Percentiles rank a stretch among this genome's conserved stretches.
These are phyloP conservation scores for Hydriomena furcata DNA, from an alignment of 2,888 invertebrate genomes.

Conservation along the genomic window DNA sequence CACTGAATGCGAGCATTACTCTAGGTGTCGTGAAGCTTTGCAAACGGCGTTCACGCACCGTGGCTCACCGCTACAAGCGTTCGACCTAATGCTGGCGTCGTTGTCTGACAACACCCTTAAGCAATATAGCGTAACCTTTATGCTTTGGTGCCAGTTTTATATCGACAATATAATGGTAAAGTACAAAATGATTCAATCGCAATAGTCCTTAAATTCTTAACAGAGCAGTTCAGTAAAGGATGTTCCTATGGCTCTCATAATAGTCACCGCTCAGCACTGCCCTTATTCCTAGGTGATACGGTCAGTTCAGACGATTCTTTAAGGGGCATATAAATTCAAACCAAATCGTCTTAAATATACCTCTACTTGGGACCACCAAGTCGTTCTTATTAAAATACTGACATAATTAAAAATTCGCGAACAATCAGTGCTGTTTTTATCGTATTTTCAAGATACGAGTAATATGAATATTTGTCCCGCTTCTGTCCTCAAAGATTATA, in stretches of 20 bases:
- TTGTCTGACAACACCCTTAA: slow-evolving; percentile 24
- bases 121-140: slow-evolving; percentile 20
- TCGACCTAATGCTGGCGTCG: slow-evolving; percentile 29
- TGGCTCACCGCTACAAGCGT: slow-evolving; percentile 10
- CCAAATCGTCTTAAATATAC: slow-evolving; percentile 7
- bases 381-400: slow-evolving; percentile 1
- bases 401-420: slow-evolving; percentile 21
- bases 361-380: slow-evolving; percentile 6
- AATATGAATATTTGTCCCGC: not conserved
- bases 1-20: slow-evolving; percentile 30
- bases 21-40: slow-evolving; percentile 32
- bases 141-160: slow-evolving; percentile 28
- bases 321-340: slow-evolving; percentile 5
- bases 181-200: not conserved
- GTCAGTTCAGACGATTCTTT: slow-evolving; percentile 2
- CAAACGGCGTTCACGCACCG: not conserved
- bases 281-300: not conserved
- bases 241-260: not conserved
- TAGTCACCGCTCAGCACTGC: slow-evolving; percentile 5
- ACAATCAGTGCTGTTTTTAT: slow-evolving; percentile 11
- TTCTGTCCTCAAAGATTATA: too few relatives aligned
- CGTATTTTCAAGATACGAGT: slow-evolving; percentile 24
- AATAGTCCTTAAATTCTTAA: not conserved
- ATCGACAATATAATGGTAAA: not conserved
- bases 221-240: not conserved